phyloP scores from a whole-genome alignment of 2,797 vertebrate genomes.

The Gymnothorax javanicus region DNA sequence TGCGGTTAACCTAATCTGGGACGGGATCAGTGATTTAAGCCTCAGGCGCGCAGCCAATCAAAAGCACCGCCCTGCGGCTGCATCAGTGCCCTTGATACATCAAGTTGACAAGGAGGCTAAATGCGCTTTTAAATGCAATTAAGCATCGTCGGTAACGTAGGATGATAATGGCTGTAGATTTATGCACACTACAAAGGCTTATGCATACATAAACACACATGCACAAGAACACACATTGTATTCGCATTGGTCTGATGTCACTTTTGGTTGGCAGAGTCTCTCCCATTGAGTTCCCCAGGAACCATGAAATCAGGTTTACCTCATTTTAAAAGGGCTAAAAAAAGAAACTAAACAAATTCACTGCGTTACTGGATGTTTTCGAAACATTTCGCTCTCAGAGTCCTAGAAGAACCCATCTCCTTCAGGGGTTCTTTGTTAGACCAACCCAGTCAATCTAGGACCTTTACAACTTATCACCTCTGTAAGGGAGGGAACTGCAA shows the following conservation, averaged over 20 bases:
- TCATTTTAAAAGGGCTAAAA: background rate
- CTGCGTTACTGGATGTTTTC: too few species aligned
- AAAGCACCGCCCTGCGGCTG: constrained; percentile 54
- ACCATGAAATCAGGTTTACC: background rate
- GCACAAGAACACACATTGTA: background rate
- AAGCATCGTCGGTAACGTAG: background rate
- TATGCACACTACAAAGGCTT: background rate
- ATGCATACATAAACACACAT: background rate
- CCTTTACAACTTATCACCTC: too few species aligned
- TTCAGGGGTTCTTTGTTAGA: too few species aligned
- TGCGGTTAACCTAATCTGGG: constrained; percentile 48
- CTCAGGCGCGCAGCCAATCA: constrained; percentile 57
- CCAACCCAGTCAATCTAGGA: too few species aligned
- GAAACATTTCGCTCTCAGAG: too few species aligned
- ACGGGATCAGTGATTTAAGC: constrained; percentile 60
- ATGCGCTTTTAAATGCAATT: background rate
- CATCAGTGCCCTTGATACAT: constrained; percentile 45
- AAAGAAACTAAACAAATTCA: too few species aligned
- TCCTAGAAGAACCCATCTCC: too few species aligned
- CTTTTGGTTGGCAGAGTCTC: background rate
- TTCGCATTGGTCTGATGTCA: background rate
- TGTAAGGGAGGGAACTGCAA: too few species aligned
- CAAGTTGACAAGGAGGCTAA: background rate
- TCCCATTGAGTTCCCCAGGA: background rate
- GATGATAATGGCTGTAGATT: background rate